Conservation (phyloP, 2,888 invertebrate species). For the Drosophila mimica region DNA sequence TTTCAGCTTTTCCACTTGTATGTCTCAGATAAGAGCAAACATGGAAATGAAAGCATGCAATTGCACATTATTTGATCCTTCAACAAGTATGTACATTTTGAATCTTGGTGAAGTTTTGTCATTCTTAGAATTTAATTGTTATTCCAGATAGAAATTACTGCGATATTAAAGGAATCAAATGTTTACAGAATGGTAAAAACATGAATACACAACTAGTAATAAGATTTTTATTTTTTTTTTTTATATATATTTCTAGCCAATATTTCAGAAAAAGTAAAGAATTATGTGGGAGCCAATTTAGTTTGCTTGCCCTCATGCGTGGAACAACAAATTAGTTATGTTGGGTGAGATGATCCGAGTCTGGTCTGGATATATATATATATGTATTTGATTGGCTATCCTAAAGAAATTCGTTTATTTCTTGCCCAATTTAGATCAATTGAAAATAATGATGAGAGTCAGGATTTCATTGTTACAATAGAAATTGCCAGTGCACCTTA, state of each 20-base stretch:
- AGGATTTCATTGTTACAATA: constrained; percentile 49
- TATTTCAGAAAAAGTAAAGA: constrained; percentile 59
- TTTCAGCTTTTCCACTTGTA: constrained; percentile 75
- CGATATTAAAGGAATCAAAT: constrained; percentile 39
- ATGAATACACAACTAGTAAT: neutral
- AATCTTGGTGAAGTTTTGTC: neutral
- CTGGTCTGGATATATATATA: neutral
- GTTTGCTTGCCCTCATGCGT: constrained; percentile 73
- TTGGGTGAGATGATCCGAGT: constrained; percentile 58
- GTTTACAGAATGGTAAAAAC: constrained; percentile 44
- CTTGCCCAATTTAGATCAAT: constrained; percentile 43
- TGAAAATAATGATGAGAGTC: constrained; percentile 31
- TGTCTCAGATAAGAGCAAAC: constrained; percentile 69
- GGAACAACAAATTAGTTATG: constrained; percentile 71
- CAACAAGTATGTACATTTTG: constrained; percentile 61
- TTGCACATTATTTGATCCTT: constrained; percentile 73
- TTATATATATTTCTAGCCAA: constrained; percentile 39
- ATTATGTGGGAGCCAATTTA: constrained; percentile 57
- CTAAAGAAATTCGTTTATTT: neutral
- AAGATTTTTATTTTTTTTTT: neutral
- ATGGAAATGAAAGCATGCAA: constrained; percentile 76
- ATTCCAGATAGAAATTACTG: constrained; percentile 26
- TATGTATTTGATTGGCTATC: neutral
- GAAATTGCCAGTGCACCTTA: constrained; percentile 63
- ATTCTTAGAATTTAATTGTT: neutral